Percentiles rank a stretch among this genome's conserved stretches.
Conservation (phyloP, 1,140 invertebrate genomes). For the Cataglyphis hispanica region DNA sequence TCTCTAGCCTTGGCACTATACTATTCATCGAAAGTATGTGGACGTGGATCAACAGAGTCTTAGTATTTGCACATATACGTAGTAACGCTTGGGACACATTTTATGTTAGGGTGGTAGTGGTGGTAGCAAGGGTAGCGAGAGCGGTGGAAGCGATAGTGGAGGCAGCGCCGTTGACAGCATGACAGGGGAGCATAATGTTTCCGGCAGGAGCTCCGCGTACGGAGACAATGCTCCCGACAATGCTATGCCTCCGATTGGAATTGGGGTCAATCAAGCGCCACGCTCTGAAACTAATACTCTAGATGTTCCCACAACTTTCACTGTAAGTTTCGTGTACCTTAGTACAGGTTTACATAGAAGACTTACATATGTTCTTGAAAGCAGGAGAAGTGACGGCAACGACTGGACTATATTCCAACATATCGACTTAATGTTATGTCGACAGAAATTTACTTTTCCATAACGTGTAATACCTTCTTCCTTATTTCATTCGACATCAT, state of each 20-base stretch:
- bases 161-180: slow-evolving; percentile 96
- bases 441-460: neutral
- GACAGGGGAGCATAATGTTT: slow-evolving; percentile 93
- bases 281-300: slow-evolving; percentile 88
- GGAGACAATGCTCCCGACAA: slow-evolving; percentile 89
- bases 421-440: slow-evolving; percentile 3
- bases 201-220: slow-evolving; percentile 95
- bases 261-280: slow-evolving; percentile 78
- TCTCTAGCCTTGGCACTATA: slow-evolving; percentile 1
- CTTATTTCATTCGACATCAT: neutral
- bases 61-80: slow-evolving; percentile 54
- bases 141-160: slow-evolving; percentile 94
- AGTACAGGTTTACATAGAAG: slow-evolving; percentile 32
- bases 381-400: neutral
- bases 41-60: slow-evolving; percentile 50
- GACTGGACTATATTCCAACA: neutral
- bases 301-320: slow-evolving; percentile 85
- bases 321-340: slow-evolving; percentile 77
- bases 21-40: slow-evolving; percentile 39
- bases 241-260: slow-evolving; percentile 83
- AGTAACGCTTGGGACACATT: slow-evolving; percentile 69
- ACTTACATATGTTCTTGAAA: slow-evolving; percentile 41
- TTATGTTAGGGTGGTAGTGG: slow-evolving; percentile 89
- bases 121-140: slow-evolving; percentile 92
- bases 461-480: neutral